Percentiles rank a stretch among this genome's conserved stretches.
phyloP scores from a whole-genome alignment of 2,113 vertebrate species.

The Hyla sarda region DNA sequence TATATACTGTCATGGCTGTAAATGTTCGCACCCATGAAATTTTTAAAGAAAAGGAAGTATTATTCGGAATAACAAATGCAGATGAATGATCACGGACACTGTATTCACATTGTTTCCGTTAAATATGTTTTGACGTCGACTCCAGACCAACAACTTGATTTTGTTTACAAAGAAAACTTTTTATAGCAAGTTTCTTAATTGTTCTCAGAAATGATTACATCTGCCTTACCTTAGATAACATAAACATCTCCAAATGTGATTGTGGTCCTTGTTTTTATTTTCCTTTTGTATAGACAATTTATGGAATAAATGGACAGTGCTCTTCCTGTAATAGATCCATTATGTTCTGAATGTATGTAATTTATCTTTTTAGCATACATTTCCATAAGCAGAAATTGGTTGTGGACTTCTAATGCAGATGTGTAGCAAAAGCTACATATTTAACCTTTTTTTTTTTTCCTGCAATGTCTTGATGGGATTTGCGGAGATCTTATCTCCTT shows the following conservation, averaged over 20 bases:
- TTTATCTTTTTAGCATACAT: not conserved
- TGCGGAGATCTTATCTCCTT: too few species aligned
- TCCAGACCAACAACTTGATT: conserved; percentile 48
- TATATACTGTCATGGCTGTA: too few species aligned
- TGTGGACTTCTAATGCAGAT: too few species aligned
- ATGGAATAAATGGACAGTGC: conserved; percentile 5
- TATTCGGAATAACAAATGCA: not conserved
- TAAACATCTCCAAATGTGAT: conserved; percentile 36
- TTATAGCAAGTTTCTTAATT: conserved; percentile 47
- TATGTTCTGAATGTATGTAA: not conserved
- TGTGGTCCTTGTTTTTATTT: conserved; percentile 36
- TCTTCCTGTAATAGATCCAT: not conserved
- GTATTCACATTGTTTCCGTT: conserved; percentile 22
- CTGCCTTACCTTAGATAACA: conserved; percentile 49
- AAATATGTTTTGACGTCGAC: conserved; percentile 30
- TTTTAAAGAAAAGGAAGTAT: too few species aligned
- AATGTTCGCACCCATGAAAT: too few species aligned
- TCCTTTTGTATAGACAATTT: conserved; percentile 28
- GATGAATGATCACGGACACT: not conserved
- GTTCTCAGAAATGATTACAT: conserved; percentile 44
- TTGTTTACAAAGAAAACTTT: conserved; percentile 51
- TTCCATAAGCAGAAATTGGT: too few species aligned
- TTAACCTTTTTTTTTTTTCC: too few species aligned
- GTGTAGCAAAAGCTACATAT: too few species aligned
- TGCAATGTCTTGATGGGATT: too few species aligned